phyloP scores from a whole-genome alignment of 2,888 invertebrate species.

The Stratiomys singularior region DNA sequence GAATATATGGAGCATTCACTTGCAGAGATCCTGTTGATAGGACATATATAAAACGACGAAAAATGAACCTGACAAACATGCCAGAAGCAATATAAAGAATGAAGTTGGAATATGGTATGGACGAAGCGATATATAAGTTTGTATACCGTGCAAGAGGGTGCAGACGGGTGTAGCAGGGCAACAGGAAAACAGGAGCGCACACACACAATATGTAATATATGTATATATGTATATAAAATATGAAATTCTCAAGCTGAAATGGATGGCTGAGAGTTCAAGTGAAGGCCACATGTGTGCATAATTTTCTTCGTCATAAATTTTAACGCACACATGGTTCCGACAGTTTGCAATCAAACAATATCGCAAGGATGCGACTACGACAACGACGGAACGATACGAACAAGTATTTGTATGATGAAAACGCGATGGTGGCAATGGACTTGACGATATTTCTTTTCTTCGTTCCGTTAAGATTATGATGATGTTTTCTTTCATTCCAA shows the following conservation, averaged over 20 bases:
- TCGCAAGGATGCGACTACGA: conserved; percentile 15
- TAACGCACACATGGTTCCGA: conserved; percentile 49
- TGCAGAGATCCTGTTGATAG: conserved; percentile 22
- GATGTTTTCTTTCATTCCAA: background rate
- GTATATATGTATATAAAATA: too few relatives aligned
- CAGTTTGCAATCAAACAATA: conserved; percentile 49
- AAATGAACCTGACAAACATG: conserved; percentile 30
- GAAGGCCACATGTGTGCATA: conserved; percentile 49
- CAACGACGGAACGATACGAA: background rate
- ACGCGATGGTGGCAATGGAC: conserved; percentile 1
- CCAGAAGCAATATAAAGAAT: conserved; percentile 1
- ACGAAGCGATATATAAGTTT: background rate
- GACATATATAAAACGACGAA: conserved; percentile 16
- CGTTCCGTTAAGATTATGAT: background rate
- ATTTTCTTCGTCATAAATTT: conserved; percentile 51
- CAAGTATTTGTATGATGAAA: background rate
- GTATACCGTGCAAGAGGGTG: background rate
- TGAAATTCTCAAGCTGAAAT: conserved; percentile 26
- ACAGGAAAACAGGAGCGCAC: conserved; percentile 2
- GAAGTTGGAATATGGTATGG: background rate
- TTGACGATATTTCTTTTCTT: background rate
- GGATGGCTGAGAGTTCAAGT: conserved; percentile 38
- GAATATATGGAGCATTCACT: conserved; percentile 7
- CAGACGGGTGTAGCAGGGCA: background rate
- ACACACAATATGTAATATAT: conserved; percentile 5